Evolutionary conservation across 2,888 invertebrate genomes (phyloP).

Genomic region (Mactromeris polynyma): DNA sequence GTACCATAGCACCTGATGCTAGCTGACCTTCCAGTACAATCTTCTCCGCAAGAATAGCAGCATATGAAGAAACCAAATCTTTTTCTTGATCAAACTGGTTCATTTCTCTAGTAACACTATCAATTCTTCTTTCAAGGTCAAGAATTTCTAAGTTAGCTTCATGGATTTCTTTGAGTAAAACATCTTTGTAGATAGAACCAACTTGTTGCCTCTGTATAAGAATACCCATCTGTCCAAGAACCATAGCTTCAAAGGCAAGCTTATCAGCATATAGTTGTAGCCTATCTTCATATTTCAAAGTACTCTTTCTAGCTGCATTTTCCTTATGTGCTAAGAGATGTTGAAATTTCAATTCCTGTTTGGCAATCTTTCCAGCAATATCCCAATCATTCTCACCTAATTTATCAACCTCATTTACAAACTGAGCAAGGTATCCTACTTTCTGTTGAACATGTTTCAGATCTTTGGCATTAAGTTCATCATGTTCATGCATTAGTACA

Average conservation of each 20-base stretch:
- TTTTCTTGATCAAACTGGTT: slow-evolving; percentile 71
- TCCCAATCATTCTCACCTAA: slow-evolving; percentile 80
- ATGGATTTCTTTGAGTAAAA: slow-evolving; percentile 79
- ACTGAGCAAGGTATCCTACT: slow-evolving; percentile 75
- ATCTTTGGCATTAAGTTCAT: slow-evolving; percentile 79
- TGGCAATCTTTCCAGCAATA: slow-evolving; percentile 76
- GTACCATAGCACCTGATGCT: slow-evolving; percentile 74
- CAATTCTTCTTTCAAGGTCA: slow-evolving; percentile 72
- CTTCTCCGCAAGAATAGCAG: slow-evolving; percentile 92
- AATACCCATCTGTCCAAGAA: slow-evolving; percentile 82
- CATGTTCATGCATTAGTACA: slow-evolving; percentile 76
- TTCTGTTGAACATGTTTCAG: slow-evolving; percentile 78
- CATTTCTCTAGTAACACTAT: slow-evolving; percentile 76
- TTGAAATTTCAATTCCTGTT: slow-evolving; percentile 73
- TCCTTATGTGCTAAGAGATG: slow-evolving; percentile 67
- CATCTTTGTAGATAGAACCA: slow-evolving; percentile 73
- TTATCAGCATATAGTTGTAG: slow-evolving; percentile 81
- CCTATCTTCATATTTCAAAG: slow-evolving; percentile 73
- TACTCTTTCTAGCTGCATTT: slow-evolving; percentile 62
- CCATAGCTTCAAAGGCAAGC: slow-evolving; percentile 82
- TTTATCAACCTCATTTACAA: slow-evolving; percentile 77
- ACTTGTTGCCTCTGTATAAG: slow-evolving; percentile 78
- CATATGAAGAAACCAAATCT: slow-evolving; percentile 90
- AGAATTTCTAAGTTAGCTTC: slow-evolving; percentile 75
- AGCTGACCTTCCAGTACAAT: slow-evolving; percentile 86